Evolutionary conservation across 2,888 invertebrate species (phyloP), one percentile per base, ranked within the genome.

Genomic region (Portevinia maculata): DNA sequence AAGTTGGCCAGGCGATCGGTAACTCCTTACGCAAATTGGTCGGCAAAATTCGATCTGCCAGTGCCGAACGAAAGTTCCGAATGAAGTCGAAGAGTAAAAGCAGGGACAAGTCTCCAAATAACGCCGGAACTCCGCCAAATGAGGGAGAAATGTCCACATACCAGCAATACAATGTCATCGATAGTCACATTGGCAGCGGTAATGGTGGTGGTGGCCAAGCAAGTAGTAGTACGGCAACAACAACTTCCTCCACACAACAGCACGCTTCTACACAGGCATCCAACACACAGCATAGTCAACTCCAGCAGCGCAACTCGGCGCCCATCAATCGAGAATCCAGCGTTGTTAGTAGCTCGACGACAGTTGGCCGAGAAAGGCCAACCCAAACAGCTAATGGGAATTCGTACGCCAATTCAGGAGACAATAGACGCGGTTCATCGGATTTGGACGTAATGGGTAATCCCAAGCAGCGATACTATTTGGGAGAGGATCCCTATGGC

Each of bases 401-500:
- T 62, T 48, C 60, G 19, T 70, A 71, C 60, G 48, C 55, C 9
- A 84, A 76, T 71, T 69, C 71, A 9, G 64, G 53, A 13, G 75
- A 84, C 24, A 48, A 85, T 65, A 75, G 85, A 78, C 86, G 87
- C 57, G 86, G 86, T 57, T 86, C 86, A 62, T 87, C 87, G 3
- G 88, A 88, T 79, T 75, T 86, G 4, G 88, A 88, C 71, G 86
- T 87, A 44, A 87, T 90, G 28, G 88, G 89, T n/a, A 91, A 91
- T 84, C 94, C 94, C 9, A 93, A 94, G 84, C 95, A 95, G 88
- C 93, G 95, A 85, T 96, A 96, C 91, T 96, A 96, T 90, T 92
- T 96, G 85, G 96, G 96, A 39, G 96, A 96, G 91, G 96, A 96
- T 92, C 96, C 96, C 28, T 96, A 96, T 90, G 95, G 94, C 71